Evolutionary conservation across 2,888 invertebrate species (phyloP).

Genomic region (Oligia latruncula): DNA sequence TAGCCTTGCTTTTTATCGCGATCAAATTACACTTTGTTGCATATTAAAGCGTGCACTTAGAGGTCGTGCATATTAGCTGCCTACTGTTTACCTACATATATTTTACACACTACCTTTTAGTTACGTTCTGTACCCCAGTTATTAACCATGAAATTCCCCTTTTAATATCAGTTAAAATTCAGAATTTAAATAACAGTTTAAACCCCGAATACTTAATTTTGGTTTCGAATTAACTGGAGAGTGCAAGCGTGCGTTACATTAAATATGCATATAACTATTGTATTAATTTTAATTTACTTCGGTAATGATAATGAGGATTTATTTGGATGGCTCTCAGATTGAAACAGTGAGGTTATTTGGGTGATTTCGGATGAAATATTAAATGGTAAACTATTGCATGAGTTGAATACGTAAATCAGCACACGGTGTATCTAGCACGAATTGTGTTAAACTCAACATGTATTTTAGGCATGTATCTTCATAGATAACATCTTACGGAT

Average conservation of each 20-base stretch:
- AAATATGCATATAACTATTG: slow-evolving; percentile 22
- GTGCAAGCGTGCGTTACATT: slow-evolving; percentile 13
- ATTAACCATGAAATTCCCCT: slow-evolving; percentile 13
- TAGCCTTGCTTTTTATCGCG: slow-evolving; percentile 72
- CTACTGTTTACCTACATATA: slow-evolving; percentile 36
- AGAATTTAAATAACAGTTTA: slow-evolving; percentile 46
- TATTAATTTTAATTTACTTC: slow-evolving; percentile 33
- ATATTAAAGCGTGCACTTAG: slow-evolving; percentile 71
- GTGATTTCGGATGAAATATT: slow-evolving; percentile 15
- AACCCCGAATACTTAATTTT: slow-evolving; percentile 6
- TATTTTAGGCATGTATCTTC: neutral
- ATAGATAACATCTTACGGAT: neutral
- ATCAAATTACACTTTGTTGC: slow-evolving; percentile 73
- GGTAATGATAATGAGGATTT: slow-evolving; percentile 28
- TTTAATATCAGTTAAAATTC: slow-evolving; percentile 43
- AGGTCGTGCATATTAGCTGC: slow-evolving; percentile 68
- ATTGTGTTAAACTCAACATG: neutral
- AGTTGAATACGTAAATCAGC: slow-evolving; percentile 12
- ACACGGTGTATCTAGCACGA: neutral
- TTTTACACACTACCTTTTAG: slow-evolving; percentile 9
- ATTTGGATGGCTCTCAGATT: slow-evolving; percentile 22
- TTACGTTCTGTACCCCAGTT: slow-evolving; percentile 15
- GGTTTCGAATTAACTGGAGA: slow-evolving; percentile 17
- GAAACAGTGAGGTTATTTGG: slow-evolving; percentile 10
- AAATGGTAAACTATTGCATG: slow-evolving; percentile 17